Evolutionary conservation across 1,140 invertebrate species (phyloP), one percentile per base, ranked within the genome.

Genomic region (Polyergus mexicanus): DNA sequence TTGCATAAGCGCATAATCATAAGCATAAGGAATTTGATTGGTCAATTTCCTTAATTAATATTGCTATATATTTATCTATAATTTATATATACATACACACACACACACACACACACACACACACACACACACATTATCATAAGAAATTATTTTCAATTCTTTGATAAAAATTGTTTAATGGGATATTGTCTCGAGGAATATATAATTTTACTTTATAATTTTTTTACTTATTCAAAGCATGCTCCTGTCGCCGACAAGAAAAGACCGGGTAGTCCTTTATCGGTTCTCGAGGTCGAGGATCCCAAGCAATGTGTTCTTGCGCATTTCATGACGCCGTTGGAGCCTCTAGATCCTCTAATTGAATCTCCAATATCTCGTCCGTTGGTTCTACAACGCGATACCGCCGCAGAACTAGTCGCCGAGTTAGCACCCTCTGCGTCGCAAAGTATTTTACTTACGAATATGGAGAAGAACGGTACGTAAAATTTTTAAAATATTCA

Each of bases 241-340:
- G 92, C 93, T 62, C 93, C 96, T 85, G 95, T 95, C 41, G 95
- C 95, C 3, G 96, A 96, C 89, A 96, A 96, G 93, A 96, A 96
- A 85, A 95, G 94, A 76, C 92, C 96, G 19, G 96, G 95, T 85
- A 97, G 96, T 92, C 96, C 97, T 8, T 93, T 98, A 41, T 97
- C 97, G 86, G 97, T 98, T 16, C 95, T 98, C 16, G 97, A 98
- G 95, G 97, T 98, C 7, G 97, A 98, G 56, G 98, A 98, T 94
- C 98, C 98, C 0, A 98, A 98, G 92, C 95, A 98, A 76, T 98
- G 97, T 93, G 97, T 98, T 86, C 95, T 98, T 84, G 97, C 98
- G 63, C 98, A 98, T 93, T 95, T 98, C 85, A 98, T 98, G 98
- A 98, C 97, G 86, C 97, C 97, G 0, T 91, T 98, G 89, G 97